Base-by-base conservation (phyloP, 2,797 vertebrate genomes). In the Liparis tanakae region DNA sequence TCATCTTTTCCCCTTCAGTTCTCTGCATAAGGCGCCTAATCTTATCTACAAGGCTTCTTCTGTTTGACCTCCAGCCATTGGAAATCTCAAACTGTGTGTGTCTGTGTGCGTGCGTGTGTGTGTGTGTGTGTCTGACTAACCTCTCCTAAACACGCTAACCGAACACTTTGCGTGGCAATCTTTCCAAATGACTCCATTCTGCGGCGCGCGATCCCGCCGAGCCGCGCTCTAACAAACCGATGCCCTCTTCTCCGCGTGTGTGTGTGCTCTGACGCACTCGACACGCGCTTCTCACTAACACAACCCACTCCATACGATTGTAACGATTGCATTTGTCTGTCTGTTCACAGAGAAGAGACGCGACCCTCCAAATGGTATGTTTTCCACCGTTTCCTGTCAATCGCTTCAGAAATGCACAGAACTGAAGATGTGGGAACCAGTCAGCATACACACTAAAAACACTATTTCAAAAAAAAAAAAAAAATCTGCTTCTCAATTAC, bases 281-380 rank as follows among this genome's bases (percentile, higher is more conserved):
- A 30, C 7, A 18, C 48, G 67, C 22, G 18, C 73, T 67, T 83
- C 72, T 68, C 62, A 81, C 83, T 88, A 89, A 90, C 84, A 62
- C 75, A 51, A 56, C 44, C 34, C 9, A 50, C 13, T 30, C 72
- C 34, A 5, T 82, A 58, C 56, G 20, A 74, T 86, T 86, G 60
- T 92, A 93, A 92, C 58, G 67, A 74, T 86, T 74, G 76, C 36
- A 85, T 91, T 85, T 92, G 87, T 91, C 81, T 79, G 81, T 77
- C 70, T 92, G 82, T 94, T 89, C 71, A 87, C 96, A 98, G 96
- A 98, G 87, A 97, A 96, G 93, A 96, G 95, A 92, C 93, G 96
- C 74, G 96, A 96, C 59, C 94, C 95, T 81, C 88, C 91, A 79
- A 97, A 97, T 94, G 96, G 96, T 97, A 96, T 82, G 96, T 84